Evolutionary conservation across 1,140 invertebrate genomes (phyloP), one percentile per base, ranked within the genome.

Genomic region (Calephelis virginiensis): DNA sequence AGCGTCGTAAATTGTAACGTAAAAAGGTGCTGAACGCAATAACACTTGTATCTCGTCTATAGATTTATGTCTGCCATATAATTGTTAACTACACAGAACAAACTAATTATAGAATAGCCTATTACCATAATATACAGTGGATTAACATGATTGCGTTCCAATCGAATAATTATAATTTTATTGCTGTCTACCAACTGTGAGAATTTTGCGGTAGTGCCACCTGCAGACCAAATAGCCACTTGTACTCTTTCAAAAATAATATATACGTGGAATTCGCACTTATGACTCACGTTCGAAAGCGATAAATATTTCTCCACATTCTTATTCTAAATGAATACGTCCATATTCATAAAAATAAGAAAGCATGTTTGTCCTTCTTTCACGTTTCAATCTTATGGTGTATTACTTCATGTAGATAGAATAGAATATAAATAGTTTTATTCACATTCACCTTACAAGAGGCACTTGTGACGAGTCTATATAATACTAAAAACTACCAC

Each of bases 41-140:
- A 37, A 59, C 37, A 59, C 12, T 59, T n/a, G 53, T 59, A n/a
- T 6, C 56, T 37, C 56, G 6, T 38, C 37, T 9, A 59, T 59
- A 59, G 56, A 59, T 59, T 59, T 59, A 59, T 59, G 56, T 59
- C 37, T 12, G 53, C 28, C 53, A 59, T 59, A 59, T 59, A 59
- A 59, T 59, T 59, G 53, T 59, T 59, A 37, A 59, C 53, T 37
- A 56, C 50, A 37, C 50, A 28, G 14, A 56, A 56, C 50, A 56
- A 56, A 56, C 50, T 56, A 37, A 56, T 56, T 56, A 56, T 56
- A 28, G 28, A 56, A 56, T 28, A 14, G 50, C 50, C 17, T 28
- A 56, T 56, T 56, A 56, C 11, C 50, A 56, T 56, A 28, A 56
- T 56, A 11, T 56, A 12, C 11, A 28, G 8, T 56, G 50, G 17